phyloP scores from a whole-genome alignment of 2,888 invertebrate genomes.

The Drosophila longiperda region DNA sequence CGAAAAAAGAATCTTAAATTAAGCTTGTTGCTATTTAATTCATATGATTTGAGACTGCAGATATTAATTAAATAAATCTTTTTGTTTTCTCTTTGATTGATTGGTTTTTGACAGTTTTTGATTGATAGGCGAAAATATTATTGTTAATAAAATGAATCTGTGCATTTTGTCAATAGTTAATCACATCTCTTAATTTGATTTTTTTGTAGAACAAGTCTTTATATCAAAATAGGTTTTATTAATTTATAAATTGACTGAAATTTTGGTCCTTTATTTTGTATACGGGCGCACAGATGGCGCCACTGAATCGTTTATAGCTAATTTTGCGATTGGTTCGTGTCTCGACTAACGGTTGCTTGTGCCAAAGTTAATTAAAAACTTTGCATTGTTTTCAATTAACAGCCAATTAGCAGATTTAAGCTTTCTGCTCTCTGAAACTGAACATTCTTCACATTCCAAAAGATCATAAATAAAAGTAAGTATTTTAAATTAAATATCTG shows the following conservation, averaged over 20 bases:
- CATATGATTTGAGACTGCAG: neutral
- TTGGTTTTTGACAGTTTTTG: neutral
- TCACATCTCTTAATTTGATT: neutral
- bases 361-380: constrained; percentile 51
- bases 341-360: constrained; percentile 45
- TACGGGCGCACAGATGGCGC: constrained; percentile 59
- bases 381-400: constrained; percentile 55
- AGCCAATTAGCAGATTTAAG: constrained; percentile 47
- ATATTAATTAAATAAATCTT: neutral
- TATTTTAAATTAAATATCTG: neutral
- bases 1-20: neutral
- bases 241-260: neutral
- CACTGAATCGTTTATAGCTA: constrained; percentile 74
- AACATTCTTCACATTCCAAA: neutral
- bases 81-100: neutral
- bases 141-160: too few relatives aligned
- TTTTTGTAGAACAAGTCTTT: neutral
- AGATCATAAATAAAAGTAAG: too few relatives aligned
- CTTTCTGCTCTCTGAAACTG: constrained; percentile 27
- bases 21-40: neutral
- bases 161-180: neutral
- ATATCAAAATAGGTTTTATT: neutral
- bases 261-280: neutral
- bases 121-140: neutral
- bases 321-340: constrained; percentile 76